phyloP scores from a whole-genome alignment of 2,888 invertebrate species.

The Anorthoa munda region DNA sequence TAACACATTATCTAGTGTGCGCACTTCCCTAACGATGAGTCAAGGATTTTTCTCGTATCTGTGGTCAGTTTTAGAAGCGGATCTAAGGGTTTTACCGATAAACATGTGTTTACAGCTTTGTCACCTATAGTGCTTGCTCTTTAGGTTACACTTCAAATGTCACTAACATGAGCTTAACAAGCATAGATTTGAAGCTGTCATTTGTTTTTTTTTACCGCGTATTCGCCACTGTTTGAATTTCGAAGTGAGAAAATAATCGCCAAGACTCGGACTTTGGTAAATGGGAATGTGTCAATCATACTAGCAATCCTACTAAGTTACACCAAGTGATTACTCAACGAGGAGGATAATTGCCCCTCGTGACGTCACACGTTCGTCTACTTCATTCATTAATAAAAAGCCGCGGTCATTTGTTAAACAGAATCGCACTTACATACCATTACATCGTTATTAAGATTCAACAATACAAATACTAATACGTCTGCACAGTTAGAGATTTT shows the following conservation, averaged over 20 bases:
- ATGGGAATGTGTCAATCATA: slow-evolving; percentile 16
- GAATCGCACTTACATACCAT: slow-evolving; percentile 11
- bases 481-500: background rate
- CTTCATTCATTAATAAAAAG: slow-evolving; percentile 41
- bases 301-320: slow-evolving; percentile 34
- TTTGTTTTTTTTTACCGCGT: background rate
- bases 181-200: background rate
- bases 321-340: slow-evolving; percentile 39
- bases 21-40: slow-evolving; percentile 24
- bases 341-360: slow-evolving; percentile 39
- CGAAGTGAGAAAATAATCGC: background rate
- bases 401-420: slow-evolving; percentile 19
- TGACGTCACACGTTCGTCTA: slow-evolving; percentile 33
- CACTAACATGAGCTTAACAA: background rate
- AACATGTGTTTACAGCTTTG: background rate
- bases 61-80: background rate
- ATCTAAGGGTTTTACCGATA: background rate
- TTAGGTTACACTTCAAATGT: background rate
- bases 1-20: slow-evolving; percentile 40
- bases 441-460: slow-evolving; percentile 10
- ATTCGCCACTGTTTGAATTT: slow-evolving; percentile 3
- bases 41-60: slow-evolving; percentile 15
- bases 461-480: background rate
- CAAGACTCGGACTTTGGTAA: background rate
- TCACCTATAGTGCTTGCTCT: background rate